Evolutionary conservation across 2,797 vertebrate genomes (phyloP), one percentile per base, ranked within the genome.

Genomic region (Peromyscus attwateri): DNA sequence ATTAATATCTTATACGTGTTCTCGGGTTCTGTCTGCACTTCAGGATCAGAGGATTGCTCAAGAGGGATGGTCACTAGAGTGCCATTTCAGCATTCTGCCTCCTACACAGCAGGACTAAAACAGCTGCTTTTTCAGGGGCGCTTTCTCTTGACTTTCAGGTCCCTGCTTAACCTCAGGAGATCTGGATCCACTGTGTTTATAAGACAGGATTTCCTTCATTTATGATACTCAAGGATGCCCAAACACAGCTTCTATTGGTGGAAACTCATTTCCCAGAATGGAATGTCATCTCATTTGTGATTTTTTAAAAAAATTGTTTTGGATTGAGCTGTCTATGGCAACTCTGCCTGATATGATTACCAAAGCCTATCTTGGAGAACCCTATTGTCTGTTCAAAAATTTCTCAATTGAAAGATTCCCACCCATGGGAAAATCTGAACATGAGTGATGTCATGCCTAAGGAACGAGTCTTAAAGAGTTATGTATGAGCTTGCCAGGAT

Each of bases 121-220:
- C 25, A 95, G 10, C 3, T 79, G 25, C 57, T 49, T 57, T 83
- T n/a, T 21, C 23, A 6, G 21, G 68, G 29, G 55, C 9, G 7
- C 62, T 84, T 92, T 37, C 34, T 92, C 4, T 75, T 19, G 12
- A 91, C 71, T 81, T 95, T 66, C 3, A 40, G 29, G 80, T 80
- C 40, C 49, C 14, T 66, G 16, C n/a, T 57, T 55, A 57, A 75
- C 27, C 40, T 92, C 87, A 49, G 73, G 73, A 46, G 6, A 17
- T 57, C 79, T 52, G 55, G 27, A 64, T 37, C 60, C 77, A 34
- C 57, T 89, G 80, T 62, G 66, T 71, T 89, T 90, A 85, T 52
- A 19, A 88, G 88, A 90, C 37, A 97, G 62, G 66, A 93, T 90
- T 95, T 96, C 81, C 76, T 91, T 68, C 46, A 71, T 80, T 80